phyloP scores from a whole-genome alignment of 2,113 vertebrate genomes.

The Brachyistius frenatus region DNA sequence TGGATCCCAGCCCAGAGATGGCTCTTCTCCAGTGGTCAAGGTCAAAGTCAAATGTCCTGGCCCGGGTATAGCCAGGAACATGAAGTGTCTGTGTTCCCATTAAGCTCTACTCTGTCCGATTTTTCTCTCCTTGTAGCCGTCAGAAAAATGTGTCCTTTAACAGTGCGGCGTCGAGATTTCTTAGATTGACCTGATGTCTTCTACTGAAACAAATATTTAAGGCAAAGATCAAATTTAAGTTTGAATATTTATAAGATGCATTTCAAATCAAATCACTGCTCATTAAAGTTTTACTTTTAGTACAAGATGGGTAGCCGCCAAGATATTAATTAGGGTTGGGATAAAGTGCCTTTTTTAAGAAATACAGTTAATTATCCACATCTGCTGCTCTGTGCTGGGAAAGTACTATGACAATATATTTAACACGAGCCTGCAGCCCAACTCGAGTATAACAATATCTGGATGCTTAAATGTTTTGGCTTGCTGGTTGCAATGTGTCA shows the following conservation, averaged over 20 bases:
- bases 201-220: constrained; percentile 15
- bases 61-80: constrained; percentile 45
- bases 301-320: constrained; percentile 38
- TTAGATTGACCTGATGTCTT: background rate
- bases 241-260: constrained; percentile 42
- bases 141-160: constrained; percentile 16
- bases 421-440: background rate
- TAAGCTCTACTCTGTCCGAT: constrained; percentile 7
- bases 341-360: constrained; percentile 17
- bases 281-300: constrained; percentile 49
- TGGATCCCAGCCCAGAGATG: constrained; percentile 69
- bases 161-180: constrained; percentile 9
- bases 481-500: background rate
- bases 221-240: constrained; percentile 25
- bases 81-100: constrained; percentile 44
- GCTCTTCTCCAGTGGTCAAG: constrained; percentile 73
- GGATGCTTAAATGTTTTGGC: constrained; percentile 6
- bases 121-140: constrained; percentile 7
- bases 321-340: constrained; percentile 41
- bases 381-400: background rate
- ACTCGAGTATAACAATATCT: constrained; percentile 26
- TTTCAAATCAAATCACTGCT: constrained; percentile 24
- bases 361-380: constrained; percentile 12
- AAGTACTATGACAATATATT: background rate
- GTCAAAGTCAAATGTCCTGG: constrained; percentile 73